phyloP scores from a whole-genome alignment of 2,113 vertebrate species.

The Neofelis nebulosa region DNA sequence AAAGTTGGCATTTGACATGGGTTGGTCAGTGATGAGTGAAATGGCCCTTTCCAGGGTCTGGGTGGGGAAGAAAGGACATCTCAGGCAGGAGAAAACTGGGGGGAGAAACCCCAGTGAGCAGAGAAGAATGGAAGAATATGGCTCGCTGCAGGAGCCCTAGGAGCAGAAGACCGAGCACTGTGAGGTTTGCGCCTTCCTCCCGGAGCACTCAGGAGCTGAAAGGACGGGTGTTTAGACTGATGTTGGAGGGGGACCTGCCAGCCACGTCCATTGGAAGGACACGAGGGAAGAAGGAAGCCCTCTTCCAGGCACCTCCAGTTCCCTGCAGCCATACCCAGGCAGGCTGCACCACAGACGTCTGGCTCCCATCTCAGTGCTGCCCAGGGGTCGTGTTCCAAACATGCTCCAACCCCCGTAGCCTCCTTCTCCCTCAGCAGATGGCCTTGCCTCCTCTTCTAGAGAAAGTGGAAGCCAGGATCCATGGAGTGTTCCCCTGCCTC shows the following conservation, averaged over 20 bases:
- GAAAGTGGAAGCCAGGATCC: background rate
- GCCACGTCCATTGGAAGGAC: fast-evolving
- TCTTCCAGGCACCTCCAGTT: background rate
- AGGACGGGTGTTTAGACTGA: background rate
- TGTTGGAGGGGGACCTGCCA: background rate
- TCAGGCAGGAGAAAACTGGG: background rate
- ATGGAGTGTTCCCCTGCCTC: background rate
- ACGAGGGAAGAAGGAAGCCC: background rate
- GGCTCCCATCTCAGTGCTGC: background rate
- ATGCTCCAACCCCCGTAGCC: background rate
- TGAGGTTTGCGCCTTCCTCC: background rate
- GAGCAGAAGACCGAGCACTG: background rate
- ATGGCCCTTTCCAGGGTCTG: background rate
- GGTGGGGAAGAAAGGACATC: background rate
- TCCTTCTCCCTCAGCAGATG: background rate
- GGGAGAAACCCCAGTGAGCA: background rate
- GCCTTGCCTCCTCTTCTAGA: background rate
- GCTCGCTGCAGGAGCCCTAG: background rate
- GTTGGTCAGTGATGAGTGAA: background rate
- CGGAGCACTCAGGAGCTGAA: background rate
- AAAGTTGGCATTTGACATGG: background rate
- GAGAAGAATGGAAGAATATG: background rate
- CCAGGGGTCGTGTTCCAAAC: background rate
- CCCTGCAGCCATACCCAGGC: background rate
- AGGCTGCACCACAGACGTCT: too few relatives aligned